phyloP scores from a whole-genome alignment of 2,888 invertebrate species.

The Ophioninae sp. region DNA sequence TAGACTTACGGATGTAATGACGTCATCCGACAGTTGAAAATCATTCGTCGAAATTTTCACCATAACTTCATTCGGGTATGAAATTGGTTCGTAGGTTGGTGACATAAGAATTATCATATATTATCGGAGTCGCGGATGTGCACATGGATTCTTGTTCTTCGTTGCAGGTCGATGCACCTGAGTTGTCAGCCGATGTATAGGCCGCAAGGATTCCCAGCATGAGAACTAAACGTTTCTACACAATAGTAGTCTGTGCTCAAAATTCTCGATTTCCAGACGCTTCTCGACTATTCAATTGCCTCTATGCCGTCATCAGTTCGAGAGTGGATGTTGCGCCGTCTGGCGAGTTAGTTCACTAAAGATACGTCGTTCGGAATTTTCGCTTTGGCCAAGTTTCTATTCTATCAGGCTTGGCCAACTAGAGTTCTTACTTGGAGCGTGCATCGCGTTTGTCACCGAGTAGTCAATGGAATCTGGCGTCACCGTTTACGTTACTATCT shows the following conservation, averaged over 20 bases:
- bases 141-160: constrained; percentile 16
- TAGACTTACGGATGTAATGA: too few species aligned
- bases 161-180: constrained; percentile 2
- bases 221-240: not conserved
- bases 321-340: not conserved
- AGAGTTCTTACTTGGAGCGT: constrained; percentile 41
- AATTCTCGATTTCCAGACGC: not conserved
- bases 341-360: not conserved
- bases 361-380: not conserved
- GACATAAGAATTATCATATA: constrained; percentile 7
- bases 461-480: constrained; percentile 51
- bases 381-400: not conserved
- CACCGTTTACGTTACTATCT: constrained; percentile 14
- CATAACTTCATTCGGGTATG: not conserved
- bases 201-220: not conserved
- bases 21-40: not conserved
- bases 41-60: not conserved
- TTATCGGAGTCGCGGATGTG: not conserved
- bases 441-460: constrained; percentile 33
- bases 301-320: not conserved
- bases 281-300: not conserved
- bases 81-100: not conserved
- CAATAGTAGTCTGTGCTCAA: not conserved
- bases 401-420: constrained; percentile 36
- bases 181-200: constrained; percentile 14